A percentile compares a stretch with the other conserved stretches of the same genome.
Conservation (phyloP, 2,113 vertebrate species). For the Apodemus speciosus region DNA sequence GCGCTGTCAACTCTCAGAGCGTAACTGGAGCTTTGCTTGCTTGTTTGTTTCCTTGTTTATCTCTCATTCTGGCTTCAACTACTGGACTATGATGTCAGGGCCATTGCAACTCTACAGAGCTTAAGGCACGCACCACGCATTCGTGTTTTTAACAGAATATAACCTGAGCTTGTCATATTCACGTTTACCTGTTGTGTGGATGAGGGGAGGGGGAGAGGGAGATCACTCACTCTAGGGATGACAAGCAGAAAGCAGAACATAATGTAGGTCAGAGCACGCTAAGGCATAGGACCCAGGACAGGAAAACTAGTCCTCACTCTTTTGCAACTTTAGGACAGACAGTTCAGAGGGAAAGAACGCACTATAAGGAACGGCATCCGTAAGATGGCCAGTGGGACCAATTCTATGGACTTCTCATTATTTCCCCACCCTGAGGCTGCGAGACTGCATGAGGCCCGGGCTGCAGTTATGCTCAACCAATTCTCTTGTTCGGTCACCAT, state of each 20-base stretch:
- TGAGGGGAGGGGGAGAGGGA: background rate
- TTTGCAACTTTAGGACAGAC: conserved; percentile 5
- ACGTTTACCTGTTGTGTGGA: background rate
- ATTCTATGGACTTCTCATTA: background rate
- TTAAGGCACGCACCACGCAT: background rate
- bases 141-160: background rate
- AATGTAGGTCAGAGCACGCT: background rate
- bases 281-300: background rate
- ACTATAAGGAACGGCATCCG: background rate
- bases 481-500: background rate
- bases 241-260: background rate
- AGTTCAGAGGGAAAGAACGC: background rate
- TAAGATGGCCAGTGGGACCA: background rate
- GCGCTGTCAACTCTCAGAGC: background rate
- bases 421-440: background rate
- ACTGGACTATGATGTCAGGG: background rate
- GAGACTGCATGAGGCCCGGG: background rate
- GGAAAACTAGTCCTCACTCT: background rate
- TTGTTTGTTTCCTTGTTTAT: background rate
- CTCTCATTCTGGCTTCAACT: background rate
- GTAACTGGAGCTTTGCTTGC: background rate
- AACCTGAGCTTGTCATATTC: conserved; percentile 36
- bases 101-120: background rate
- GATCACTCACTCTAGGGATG: background rate
- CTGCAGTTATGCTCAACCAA: background rate